Percentiles rank a stretch among this genome's conserved stretches.
These are phyloP conservation scores for Laticauda laticaudata DNA, from an alignment of 2,113 vertebrate species.

Conservation along the genomic window DNA sequence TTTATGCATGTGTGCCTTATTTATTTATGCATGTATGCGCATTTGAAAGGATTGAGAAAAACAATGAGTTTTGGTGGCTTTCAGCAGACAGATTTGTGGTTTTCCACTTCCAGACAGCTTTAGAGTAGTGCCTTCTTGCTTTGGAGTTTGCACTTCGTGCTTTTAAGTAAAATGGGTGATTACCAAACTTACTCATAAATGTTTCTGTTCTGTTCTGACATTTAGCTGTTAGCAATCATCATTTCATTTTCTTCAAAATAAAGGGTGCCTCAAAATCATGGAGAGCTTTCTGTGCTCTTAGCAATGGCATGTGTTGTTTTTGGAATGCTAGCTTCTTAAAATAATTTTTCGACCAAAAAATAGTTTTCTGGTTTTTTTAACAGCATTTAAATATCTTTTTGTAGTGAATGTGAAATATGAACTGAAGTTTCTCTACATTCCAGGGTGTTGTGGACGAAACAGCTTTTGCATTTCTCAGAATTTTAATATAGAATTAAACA, in stretches of 20 bases:
- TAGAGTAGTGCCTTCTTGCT: slow-evolving; percentile 24
- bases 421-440: background rate
- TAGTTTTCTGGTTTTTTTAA: background rate
- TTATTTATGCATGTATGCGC: background rate
- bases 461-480: background rate
- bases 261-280: background rate
- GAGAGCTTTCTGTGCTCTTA: background rate
- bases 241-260: background rate
- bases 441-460: background rate
- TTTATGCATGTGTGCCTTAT: background rate
- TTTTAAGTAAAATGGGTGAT: slow-evolving; percentile 13
- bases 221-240: slow-evolving; percentile 15
- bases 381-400: background rate
- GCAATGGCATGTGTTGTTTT: background rate
- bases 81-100: slow-evolving; percentile 20
- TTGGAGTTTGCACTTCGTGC: background rate
- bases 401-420: background rate
- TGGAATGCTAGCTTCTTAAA: background rate
- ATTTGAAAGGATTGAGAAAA: slow-evolving; percentile 10
- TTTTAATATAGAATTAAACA: background rate
- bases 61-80: slow-evolving; percentile 14
- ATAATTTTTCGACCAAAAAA: background rate
- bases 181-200: slow-evolving; percentile 16
- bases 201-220: background rate
- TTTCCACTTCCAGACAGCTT: slow-evolving; percentile 4